These are phyloP conservation scores for Pyrochroa serraticornis DNA, from an alignment of 2,888 invertebrate species.

Conservation along the genomic window DNA sequence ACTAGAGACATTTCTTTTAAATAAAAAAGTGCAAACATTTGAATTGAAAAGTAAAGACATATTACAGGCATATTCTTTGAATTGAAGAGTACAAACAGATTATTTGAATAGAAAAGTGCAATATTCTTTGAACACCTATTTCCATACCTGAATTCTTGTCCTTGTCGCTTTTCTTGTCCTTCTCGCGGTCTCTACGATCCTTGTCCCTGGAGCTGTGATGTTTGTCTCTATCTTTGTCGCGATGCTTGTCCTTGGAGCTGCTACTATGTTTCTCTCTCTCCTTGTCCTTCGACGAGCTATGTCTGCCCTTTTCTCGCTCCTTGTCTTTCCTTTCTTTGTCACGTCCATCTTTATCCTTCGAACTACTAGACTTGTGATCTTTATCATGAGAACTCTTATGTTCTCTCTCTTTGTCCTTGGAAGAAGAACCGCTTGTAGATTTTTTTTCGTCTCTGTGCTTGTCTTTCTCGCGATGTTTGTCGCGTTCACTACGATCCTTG, in stretches of 20 bases:
- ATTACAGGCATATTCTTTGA: too few relatives aligned
- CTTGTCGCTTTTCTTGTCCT: too few relatives aligned
- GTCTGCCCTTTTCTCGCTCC: slow-evolving; percentile 47
- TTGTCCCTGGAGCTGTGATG: slow-evolving; percentile 53
- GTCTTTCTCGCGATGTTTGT: slow-evolving; percentile 46
- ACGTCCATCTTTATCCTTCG: slow-evolving; percentile 56
- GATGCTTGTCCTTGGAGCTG: slow-evolving; percentile 56
- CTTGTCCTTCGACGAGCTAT: slow-evolving; percentile 41
- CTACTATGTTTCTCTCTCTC: slow-evolving; percentile 56
- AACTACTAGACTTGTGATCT: slow-evolving; percentile 44
- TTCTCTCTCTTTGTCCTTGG: slow-evolving; percentile 54
- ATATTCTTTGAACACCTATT: too few relatives aligned
- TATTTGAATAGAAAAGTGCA: too few relatives aligned
- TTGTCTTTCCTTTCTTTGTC: slow-evolving; percentile 48
- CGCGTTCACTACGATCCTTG: slow-evolving; percentile 37
- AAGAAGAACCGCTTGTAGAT: slow-evolving; percentile 51
- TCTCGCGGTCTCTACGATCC: too few relatives aligned
- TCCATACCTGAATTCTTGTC: slow-evolving; percentile 63
- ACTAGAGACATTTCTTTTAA: too few relatives aligned
- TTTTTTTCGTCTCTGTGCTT: slow-evolving; percentile 53
- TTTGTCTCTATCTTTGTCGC: slow-evolving; percentile 44
- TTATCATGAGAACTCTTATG: slow-evolving; percentile 52
- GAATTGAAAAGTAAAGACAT: too few relatives aligned
- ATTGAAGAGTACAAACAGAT: too few relatives aligned
- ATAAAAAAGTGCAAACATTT: too few relatives aligned